Conservation (phyloP, 1,140 invertebrate genomes). For the Solenopsis fugax region DNA sequence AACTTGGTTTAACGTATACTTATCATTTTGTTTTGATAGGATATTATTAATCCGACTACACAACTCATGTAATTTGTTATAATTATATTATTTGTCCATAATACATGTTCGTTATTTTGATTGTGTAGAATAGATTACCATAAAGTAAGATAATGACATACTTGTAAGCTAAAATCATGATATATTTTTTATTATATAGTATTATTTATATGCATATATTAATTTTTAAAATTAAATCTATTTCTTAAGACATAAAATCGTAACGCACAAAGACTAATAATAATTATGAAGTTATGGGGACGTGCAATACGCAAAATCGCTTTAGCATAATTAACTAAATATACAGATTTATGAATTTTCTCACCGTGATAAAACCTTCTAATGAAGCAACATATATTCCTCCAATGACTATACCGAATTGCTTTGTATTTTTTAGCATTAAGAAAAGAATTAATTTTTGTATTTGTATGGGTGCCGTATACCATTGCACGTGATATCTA, state of each 20-base stretch:
- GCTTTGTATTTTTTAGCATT: conserved; percentile 28
- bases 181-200: neutral
- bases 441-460: conserved; percentile 53
- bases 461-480: neutral
- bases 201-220: neutral
- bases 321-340: conserved; percentile 14
- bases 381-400: conserved; percentile 33
- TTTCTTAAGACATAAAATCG: neutral
- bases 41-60: neutral
- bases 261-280: neutral
- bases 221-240: neutral
- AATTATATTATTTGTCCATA: neutral
- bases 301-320: neutral
- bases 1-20: neutral
- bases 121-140: conserved; percentile 43
- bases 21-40: neutral
- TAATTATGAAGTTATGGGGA: neutral
- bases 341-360: neutral
- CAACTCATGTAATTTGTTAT: neutral
- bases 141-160: conserved; percentile 46
- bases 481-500: conserved; percentile 37
- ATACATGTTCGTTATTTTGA: conserved; percentile 6
- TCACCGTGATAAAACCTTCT: conserved; percentile 44
- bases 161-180: conserved; percentile 31
- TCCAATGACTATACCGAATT: conserved; percentile 4